Conservation (phyloP, 2,113 vertebrate genomes). For the Takifugu bimaculatus region DNA sequence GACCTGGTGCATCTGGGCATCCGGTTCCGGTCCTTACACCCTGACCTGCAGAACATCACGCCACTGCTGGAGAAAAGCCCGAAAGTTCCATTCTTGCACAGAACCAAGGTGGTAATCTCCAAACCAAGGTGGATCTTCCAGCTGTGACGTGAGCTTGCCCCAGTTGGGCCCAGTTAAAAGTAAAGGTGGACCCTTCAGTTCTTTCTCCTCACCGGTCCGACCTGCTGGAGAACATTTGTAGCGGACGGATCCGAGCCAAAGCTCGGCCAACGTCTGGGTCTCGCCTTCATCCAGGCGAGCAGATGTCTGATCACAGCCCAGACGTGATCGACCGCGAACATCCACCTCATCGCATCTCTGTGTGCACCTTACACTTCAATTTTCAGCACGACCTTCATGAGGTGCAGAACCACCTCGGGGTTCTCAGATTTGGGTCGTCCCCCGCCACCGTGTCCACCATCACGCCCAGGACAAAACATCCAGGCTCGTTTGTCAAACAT, state of each 20-base stretch:
- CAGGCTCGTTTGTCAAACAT: slow-evolving; percentile 47
- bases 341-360: too few species aligned
- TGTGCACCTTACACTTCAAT: slow-evolving; percentile 33
- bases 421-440: neutral
- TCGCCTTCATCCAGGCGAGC: slow-evolving; percentile 9
- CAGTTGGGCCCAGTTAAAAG: slow-evolving; percentile 5
- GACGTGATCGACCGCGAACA: neutral
- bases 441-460: slow-evolving; percentile 24
- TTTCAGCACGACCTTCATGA: slow-evolving; percentile 43
- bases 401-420: too few species aligned
- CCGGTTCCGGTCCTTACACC: too few species aligned
- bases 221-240: slow-evolving; percentile 27
- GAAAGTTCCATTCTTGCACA: too few species aligned
- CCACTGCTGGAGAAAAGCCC: too few species aligned
- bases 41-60: too few species aligned
- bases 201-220: slow-evolving; percentile 7
- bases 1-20: too few species aligned
- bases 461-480: slow-evolving; percentile 36
- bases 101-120: too few species aligned
- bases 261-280: slow-evolving; percentile 30
- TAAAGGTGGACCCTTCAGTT: slow-evolving; percentile 2
- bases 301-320: slow-evolving; percentile 27
- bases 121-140: neutral
- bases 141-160: neutral
- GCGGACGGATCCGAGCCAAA: slow-evolving; percentile 6